phyloP scores from a whole-genome alignment of 2,888 invertebrate species.

The Athalia cordata region DNA sequence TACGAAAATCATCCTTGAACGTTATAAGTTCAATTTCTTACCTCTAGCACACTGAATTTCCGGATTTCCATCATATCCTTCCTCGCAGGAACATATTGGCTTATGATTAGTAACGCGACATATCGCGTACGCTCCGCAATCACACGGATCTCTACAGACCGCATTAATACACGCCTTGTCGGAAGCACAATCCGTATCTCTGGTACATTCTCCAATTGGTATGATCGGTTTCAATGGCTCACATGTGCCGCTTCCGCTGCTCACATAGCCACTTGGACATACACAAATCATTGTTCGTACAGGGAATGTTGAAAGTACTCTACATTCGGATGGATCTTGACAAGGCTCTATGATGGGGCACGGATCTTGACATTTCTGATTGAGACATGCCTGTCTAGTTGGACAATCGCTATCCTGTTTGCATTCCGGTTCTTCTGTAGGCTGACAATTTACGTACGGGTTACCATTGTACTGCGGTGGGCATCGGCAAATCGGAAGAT shows the following conservation, averaged over 20 bases:
- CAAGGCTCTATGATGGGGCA: slow-evolving; percentile 88
- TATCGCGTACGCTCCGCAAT: slow-evolving; percentile 89
- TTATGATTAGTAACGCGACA: slow-evolving; percentile 90
- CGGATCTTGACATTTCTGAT: slow-evolving; percentile 88
- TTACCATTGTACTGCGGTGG: slow-evolving; percentile 85
- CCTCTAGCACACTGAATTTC: slow-evolving; percentile 85
- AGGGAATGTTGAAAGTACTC: slow-evolving; percentile 87
- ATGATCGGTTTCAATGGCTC: slow-evolving; percentile 81
- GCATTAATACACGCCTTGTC: slow-evolving; percentile 88
- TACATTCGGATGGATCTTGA: slow-evolving; percentile 85
- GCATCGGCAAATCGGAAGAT: slow-evolving; percentile 90
- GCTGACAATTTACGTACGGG: slow-evolving; percentile 87
- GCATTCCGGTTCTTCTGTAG: slow-evolving; percentile 85
- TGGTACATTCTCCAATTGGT: slow-evolving; percentile 81
- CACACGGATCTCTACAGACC: slow-evolving; percentile 89
- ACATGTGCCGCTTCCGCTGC: slow-evolving; percentile 88
- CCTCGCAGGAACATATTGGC: slow-evolving; percentile 89
- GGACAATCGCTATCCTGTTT: slow-evolving; percentile 89
- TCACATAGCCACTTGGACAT: slow-evolving; percentile 91
- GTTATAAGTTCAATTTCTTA: slow-evolving; percentile 55
- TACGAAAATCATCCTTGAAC: no score
- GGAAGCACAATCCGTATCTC: slow-evolving; percentile 85
- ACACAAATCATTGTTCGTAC: slow-evolving; percentile 93
- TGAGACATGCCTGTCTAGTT: slow-evolving; percentile 85
- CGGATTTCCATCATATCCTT: slow-evolving; percentile 90